Base-by-base conservation (phyloP, 2,888 invertebrate genomes). In the Agrotis puta region DNA sequence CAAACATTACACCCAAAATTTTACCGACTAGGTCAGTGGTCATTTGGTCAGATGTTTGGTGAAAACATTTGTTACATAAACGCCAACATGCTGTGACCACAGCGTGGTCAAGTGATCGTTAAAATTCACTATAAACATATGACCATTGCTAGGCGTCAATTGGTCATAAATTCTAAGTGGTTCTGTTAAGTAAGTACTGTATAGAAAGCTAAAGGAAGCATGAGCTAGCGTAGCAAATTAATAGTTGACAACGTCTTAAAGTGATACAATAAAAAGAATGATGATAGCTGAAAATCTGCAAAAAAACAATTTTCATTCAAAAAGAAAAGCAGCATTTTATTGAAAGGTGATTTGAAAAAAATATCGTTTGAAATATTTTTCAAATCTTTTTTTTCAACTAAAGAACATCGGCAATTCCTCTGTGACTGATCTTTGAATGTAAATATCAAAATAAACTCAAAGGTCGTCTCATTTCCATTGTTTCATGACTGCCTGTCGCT, bases 111-210 rank as follows among this genome's bases (percentile, higher is more conserved):
- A 80, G 74, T 67, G 70, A 70, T 67, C 77, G 78, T 85, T 85
- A 82, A 83, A 85, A 80, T 82, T 80, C 75, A 85, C 77, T 75
- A 80, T 84, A 71, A 83, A 80, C 78, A 84, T 65, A 79, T 82
- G 80, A 78, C 76, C 65, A 79, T 57, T 53, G 72, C 71, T 57
- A 67, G 70, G 78, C 70, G 80, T 78, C 75, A 77, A 84, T 80
- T 78, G 77, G 65, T 63, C 68, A 75, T 85, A 85, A 85, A 85
- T 83, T 78, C 74, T 64, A 58, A 48, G 58, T 61, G 58, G 45
- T 27, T 59, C 0, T 14, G 11, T 80, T 50, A 70, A 65, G 62
- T 9, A 27, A 4, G 22, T 47, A 13, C 7, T 27, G 50, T 59
- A 77, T 9, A 50, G 45, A 62, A 64, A 67, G 82, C 67, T 77